A percentile compares a stretch with the other conserved stretches of the same genome.
Evolutionary conservation across 2,113 vertebrate species (phyloP).

Genomic region (Nibea albiflora): DNA sequence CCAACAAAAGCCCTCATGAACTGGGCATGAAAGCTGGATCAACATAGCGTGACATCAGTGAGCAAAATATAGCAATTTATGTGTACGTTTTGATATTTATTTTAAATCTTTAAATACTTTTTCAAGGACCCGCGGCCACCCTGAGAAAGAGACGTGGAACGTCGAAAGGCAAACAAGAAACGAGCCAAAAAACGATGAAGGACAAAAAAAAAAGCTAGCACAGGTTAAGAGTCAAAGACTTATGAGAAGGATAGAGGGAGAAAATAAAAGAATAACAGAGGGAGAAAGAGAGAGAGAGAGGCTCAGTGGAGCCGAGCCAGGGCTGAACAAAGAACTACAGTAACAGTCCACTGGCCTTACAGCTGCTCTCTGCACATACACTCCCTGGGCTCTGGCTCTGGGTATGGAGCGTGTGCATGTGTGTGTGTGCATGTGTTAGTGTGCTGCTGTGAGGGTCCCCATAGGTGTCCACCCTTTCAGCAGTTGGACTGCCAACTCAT

Average conservation of each 20-base stretch:
- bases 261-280: constrained; percentile 46
- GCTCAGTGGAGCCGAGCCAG: constrained; percentile 68
- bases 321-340: constrained; percentile 83
- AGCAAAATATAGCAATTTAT: background rate
- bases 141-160: background rate
- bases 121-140: background rate
- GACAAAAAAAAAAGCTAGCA: background rate
- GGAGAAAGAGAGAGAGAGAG: constrained; percentile 29
- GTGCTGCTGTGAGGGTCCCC: constrained; percentile 70
- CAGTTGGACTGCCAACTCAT: constrained; percentile 72
- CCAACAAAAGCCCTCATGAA: background rate
- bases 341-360: constrained; percentile 75
- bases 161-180: background rate
- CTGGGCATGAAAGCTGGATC: background rate
- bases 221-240: background rate
- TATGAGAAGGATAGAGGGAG: constrained; percentile 2
- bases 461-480: constrained; percentile 78
- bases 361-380: constrained; percentile 74
- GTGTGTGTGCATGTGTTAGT: constrained; percentile 22
- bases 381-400: constrained; percentile 54
- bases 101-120: background rate
- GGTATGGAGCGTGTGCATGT: constrained; percentile 44
- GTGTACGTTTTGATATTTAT: background rate
- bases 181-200: background rate
- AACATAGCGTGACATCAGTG: background rate